A percentile compares a stretch with the other conserved stretches of the same genome.
phyloP scores from a whole-genome alignment of 2,113 vertebrate genomes.

The Kryptolebias marmoratus region DNA sequence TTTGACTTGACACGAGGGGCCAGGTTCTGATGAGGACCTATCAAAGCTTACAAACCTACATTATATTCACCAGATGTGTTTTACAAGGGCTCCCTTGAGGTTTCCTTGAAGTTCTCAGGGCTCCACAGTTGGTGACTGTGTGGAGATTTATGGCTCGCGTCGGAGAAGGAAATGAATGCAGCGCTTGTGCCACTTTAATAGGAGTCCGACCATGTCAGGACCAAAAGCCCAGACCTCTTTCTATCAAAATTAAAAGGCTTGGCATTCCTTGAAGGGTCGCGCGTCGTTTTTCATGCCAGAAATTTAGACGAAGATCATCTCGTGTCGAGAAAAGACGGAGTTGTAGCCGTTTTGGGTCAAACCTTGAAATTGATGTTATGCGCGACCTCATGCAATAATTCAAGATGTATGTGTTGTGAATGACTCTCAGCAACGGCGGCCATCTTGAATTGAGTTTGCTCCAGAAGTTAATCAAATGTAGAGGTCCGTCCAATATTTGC shows the following conservation, averaged over 20 bases:
- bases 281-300: too few relatives aligned
- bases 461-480: too few relatives aligned
- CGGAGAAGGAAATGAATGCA: constrained; percentile 72
- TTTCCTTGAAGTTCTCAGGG: constrained; percentile 46
- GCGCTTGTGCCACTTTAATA: constrained; percentile 70
- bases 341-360: too few relatives aligned
- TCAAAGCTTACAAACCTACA: constrained; percentile 57
- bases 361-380: too few relatives aligned
- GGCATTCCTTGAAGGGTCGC: too few relatives aligned
- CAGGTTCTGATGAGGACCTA: constrained; percentile 53
- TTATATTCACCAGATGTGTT: constrained; percentile 69
- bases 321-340: too few relatives aligned
- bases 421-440: too few relatives aligned
- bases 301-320: too few relatives aligned
- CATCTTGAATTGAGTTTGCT: too few relatives aligned
- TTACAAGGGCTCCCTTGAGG: constrained; percentile 59
- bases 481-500: too few relatives aligned
- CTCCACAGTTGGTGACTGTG: constrained; percentile 56
- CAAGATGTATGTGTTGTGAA: too few relatives aligned
- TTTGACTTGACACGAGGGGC: constrained; percentile 50
- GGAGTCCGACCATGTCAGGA: constrained; percentile 63
- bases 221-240: constrained; percentile 26
- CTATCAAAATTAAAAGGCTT: constrained; percentile 41
- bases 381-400: too few relatives aligned
- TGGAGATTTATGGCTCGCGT: constrained; percentile 69